phyloP scores from a whole-genome alignment of 2,113 vertebrate species.

The Odocoileus hemionus region DNA sequence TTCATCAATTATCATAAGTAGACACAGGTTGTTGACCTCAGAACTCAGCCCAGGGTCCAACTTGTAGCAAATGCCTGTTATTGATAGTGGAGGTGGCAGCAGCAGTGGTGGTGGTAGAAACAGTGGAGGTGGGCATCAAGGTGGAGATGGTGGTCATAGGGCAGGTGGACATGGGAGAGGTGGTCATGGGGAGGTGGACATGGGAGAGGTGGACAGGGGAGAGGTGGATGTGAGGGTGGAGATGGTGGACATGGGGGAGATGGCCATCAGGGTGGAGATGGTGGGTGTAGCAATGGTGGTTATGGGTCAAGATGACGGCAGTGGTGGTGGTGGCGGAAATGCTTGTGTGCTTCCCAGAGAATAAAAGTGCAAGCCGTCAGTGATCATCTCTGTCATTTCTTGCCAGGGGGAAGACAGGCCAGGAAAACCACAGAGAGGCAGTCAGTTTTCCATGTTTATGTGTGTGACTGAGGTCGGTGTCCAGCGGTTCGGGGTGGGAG shows the following conservation, averaged over 20 bases:
- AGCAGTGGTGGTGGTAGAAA: not conserved
- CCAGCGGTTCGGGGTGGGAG: not conserved
- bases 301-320: accelerated
- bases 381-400: not conserved
- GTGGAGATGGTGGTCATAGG: not conserved
- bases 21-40: not conserved
- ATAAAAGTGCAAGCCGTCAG: accelerated
- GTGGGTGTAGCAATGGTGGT: not conserved
- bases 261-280: not conserved
- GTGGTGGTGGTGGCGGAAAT: not conserved
- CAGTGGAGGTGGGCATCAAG: accelerated
- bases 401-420: accelerated
- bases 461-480: accelerated
- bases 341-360: accelerated
- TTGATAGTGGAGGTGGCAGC: not conserved
- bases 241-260: not conserved
- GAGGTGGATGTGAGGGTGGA: not conserved
- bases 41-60: not conserved
- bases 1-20: not conserved
- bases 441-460: not conserved
- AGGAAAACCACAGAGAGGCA: accelerated
- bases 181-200: no score
- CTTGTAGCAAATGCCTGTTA: not conserved
- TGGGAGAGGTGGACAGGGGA: not conserved
- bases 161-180: no score